Evolutionary conservation across 2,888 invertebrate species (phyloP), one percentile per base, ranked within the genome.

Genomic region (Drosophila robusta): DNA sequence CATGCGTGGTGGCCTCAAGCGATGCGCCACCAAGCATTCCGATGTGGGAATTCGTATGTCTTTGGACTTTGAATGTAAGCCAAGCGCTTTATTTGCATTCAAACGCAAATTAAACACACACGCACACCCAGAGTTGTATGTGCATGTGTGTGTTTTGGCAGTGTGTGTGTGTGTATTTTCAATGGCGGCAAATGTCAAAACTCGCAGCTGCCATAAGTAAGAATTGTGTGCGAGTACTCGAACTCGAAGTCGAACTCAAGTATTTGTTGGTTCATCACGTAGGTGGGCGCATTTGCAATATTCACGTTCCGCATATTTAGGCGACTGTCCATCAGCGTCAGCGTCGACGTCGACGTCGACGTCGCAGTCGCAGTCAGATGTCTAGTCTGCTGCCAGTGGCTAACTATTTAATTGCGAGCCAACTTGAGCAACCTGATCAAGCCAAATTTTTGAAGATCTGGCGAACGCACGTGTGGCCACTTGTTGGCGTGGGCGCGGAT

Each of bases 161-260:
- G n/a, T 61, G 16, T 63, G 22, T 44, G 16, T 50, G 12, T 52
- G 39, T 34, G 29, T 47, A 2, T 38, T n/a, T 58, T 55, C 77
- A 72, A 76, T 71, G 72, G 73, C 73, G 67, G 77, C 73, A 74
- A 77, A 77, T 74, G 66, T 66, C 61, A 65, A 74, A 74, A 72
- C 49, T 38, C 50, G 39, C 50, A 58, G 76, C 57, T 70, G 62
- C 26, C 50, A 75, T 64, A 70, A 64, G 50, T 70, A 58, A 76
- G 71, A 71, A 73, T 56, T 70, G 47, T 61, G 45, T 41, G 38
- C 65, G 38, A 64, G 45, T 50, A 32, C 65, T 54, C 41, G 16
- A 45, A 56, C 16, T 50, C 29, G 32, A 18, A 42, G 52, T 14
- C 41, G 42, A 54, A 34, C 36, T 72, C 50, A 67, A 72, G 73